Evolutionary conservation across 2,888 invertebrate genomes (phyloP).

Genomic region (Plagodis pulveraria): DNA sequence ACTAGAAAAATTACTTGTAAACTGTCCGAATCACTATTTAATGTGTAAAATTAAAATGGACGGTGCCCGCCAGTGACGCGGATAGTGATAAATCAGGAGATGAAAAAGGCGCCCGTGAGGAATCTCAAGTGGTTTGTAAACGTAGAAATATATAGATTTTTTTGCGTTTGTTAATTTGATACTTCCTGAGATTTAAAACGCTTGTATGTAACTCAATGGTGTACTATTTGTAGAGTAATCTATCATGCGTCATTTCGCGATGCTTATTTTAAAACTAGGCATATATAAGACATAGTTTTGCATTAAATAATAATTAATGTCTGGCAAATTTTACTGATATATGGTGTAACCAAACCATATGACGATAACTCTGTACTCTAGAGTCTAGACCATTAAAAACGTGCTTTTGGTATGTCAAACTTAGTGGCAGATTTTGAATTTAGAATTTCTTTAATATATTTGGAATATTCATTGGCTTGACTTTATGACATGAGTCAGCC

Average conservation of each 20-base stretch:
- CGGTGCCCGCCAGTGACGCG: constrained; percentile 37
- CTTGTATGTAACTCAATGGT: constrained; percentile 6
- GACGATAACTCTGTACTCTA: too few relatives aligned
- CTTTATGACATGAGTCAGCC: too few relatives aligned
- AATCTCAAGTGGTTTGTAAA: constrained; percentile 50
- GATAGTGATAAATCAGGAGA: constrained; percentile 38
- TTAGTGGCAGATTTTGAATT: too few relatives aligned
- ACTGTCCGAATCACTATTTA: constrained; percentile 27
- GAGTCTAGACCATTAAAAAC: too few relatives aligned
- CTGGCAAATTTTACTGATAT: too few relatives aligned
- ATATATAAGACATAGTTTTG: too few relatives aligned
- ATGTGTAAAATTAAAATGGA: constrained; percentile 24
- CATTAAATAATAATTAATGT: too few relatives aligned
- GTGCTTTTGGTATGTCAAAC: too few relatives aligned
- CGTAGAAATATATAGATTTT: constrained; percentile 34
- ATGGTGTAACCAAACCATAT: too few relatives aligned
- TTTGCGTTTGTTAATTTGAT: constrained; percentile 19
- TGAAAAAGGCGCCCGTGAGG: constrained; percentile 48
- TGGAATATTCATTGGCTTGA: too few relatives aligned
- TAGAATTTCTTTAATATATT: too few relatives aligned
- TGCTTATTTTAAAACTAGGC: not conserved
- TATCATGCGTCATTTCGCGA: not conserved
- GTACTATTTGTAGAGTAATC: too few relatives aligned
- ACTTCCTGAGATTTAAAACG: constrained; percentile 17
- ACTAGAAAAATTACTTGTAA: constrained; percentile 31